A percentile compares a stretch with the other conserved stretches of the same genome.
Conservation (phyloP, 2,797 vertebrate genomes). For the Buphagus erythrorhynchus region DNA sequence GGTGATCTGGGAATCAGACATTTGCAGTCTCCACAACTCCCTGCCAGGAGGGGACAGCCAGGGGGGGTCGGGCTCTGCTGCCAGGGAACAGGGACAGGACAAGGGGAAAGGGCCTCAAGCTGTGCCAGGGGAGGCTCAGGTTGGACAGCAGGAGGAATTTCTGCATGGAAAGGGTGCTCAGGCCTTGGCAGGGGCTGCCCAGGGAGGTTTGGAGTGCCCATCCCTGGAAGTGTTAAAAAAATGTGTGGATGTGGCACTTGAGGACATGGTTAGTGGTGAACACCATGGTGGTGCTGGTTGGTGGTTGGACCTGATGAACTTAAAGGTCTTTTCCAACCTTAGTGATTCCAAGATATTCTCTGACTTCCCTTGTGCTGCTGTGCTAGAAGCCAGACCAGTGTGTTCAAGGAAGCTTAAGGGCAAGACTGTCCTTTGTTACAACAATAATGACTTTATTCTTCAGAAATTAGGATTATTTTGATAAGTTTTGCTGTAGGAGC, state of each 20-base stretch:
- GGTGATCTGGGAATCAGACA: background rate
- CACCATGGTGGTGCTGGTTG: background rate
- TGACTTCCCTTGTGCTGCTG: background rate
- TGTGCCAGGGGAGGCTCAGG: background rate
- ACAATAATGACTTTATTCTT: background rate
- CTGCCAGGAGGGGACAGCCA: background rate
- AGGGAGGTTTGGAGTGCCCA: background rate
- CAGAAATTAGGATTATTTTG: background rate
- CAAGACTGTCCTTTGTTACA: background rate
- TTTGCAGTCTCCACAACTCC: rapidly evolving
- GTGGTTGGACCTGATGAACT: background rate
- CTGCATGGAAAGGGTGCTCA: background rate
- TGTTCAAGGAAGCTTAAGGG: background rate
- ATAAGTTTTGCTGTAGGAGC: background rate
- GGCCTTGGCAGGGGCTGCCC: background rate
- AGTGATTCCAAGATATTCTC: background rate
- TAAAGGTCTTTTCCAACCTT: background rate
- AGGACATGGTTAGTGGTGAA: rapidly evolving
- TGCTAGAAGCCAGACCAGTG: rapidly evolving
- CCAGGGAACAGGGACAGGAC: background rate
- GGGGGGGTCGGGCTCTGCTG: background rate
- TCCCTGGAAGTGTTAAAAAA: rapidly evolving
- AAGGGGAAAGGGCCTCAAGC: background rate
- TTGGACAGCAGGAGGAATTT: background rate
- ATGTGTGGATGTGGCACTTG: background rate